Conservation (phyloP, 1,140 invertebrate genomes). For the Acromyrmex echinatior region DNA sequence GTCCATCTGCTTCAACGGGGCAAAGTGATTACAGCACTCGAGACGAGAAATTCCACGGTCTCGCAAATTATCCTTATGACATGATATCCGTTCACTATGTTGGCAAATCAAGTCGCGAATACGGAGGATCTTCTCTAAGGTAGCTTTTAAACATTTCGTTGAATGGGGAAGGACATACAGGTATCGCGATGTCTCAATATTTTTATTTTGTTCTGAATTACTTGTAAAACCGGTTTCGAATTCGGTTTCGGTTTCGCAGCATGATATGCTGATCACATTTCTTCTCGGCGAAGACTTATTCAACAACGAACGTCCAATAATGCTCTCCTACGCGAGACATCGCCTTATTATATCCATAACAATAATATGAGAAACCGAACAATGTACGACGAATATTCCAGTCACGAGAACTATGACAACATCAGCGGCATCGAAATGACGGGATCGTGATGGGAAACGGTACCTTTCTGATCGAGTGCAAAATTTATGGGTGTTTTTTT, state of each 20-base stretch:
- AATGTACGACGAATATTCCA: constrained; percentile 3
- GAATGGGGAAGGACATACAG: background rate
- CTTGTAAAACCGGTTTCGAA: constrained; percentile 36
- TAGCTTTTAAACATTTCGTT: background rate
- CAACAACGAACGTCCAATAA: background rate
- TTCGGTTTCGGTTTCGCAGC: background rate
- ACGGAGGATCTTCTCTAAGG: background rate
- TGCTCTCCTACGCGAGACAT: background rate
- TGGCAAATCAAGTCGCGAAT: constrained; percentile 1
- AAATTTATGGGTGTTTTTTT: constrained; percentile 38
- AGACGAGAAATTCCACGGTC: background rate
- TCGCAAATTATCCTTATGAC: constrained; percentile 27
- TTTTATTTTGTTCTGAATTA: background rate
- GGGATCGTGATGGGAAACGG: constrained; percentile 40
- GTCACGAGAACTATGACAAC: constrained; percentile 18
- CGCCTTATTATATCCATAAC: background rate
- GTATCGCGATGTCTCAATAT: background rate
- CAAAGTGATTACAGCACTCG: constrained; percentile 13
- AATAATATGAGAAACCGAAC: background rate
- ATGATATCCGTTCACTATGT: constrained; percentile 2
- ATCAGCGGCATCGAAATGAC: constrained; percentile 9
- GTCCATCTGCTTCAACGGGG: background rate
- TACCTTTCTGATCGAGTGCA: constrained; percentile 21
- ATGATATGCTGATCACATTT: background rate
- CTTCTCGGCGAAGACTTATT: background rate